Percentiles rank a stretch among this genome's conserved stretches.
phyloP scores from a whole-genome alignment of 2,113 vertebrate species.

The Ophthalmolycus amberensis region DNA sequence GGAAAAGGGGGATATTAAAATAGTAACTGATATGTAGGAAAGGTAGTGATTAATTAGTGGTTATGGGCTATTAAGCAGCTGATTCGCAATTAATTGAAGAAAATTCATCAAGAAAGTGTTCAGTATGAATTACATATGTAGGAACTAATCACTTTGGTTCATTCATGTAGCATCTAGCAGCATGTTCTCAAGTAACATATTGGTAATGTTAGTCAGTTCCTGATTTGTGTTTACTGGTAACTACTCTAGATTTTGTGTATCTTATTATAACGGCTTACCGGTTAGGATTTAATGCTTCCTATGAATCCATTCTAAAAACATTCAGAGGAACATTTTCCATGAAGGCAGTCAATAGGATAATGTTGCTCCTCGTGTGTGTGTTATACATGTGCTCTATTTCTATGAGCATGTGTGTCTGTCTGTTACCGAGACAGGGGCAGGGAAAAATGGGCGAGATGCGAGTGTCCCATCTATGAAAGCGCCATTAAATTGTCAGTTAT shows the following conservation, averaged over 20 bases:
- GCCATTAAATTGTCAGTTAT: conserved; percentile 87
- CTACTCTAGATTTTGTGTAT: background rate
- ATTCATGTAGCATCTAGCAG: background rate
- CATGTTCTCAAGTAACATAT: background rate
- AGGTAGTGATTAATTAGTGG: conserved; percentile 1
- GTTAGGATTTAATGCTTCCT: conserved; percentile 23
- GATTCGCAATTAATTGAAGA: conserved; percentile 29
- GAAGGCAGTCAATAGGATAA: conserved; percentile 30
- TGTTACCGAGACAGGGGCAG: conserved; percentile 7
- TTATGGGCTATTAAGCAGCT: conserved; percentile 29
- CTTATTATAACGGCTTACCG: background rate
- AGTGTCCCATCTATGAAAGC: conserved; percentile 81
- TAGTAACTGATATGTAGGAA: background rate
- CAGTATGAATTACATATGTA: conserved; percentile 14
- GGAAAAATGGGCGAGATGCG: conserved; percentile 63
- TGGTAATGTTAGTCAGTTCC: background rate
- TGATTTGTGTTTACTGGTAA: background rate
- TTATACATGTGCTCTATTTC: conserved; percentile 19
- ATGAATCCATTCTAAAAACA: background rate
- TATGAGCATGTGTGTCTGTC: conserved; percentile 15
- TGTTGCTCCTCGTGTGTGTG: background rate
- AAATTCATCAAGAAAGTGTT: conserved; percentile 23
- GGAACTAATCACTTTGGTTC: conserved; percentile 21
- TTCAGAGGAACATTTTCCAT: conserved; percentile 31
- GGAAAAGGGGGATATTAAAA: background rate